Conservation (phyloP, 2,797 vertebrate genomes). For the Lagorchestes hirsutus region DNA sequence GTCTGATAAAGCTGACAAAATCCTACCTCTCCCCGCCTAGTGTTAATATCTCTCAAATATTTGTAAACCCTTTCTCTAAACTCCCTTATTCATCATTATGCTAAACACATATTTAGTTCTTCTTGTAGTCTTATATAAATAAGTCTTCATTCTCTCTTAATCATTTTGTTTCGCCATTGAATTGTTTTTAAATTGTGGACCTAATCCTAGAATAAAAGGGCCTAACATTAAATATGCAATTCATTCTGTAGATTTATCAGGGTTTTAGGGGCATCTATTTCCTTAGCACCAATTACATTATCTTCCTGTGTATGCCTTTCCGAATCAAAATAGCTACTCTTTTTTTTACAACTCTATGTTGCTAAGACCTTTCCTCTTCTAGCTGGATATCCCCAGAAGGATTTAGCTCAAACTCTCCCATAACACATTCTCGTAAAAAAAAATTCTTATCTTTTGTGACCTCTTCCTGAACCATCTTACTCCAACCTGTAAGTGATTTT, state of each 20-base stretch:
- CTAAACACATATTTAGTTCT: constrained; percentile 24
- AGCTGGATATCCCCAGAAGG: constrained; percentile 58
- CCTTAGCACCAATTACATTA: constrained; percentile 26
- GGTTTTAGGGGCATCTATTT: constrained; percentile 36
- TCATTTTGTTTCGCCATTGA: constrained; percentile 62
- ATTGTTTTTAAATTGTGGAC: constrained; percentile 52
- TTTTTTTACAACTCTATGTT: constrained; percentile 67
- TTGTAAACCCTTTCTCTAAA: constrained; percentile 35
- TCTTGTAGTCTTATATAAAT: constrained; percentile 55
- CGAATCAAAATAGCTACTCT: constrained; percentile 60
- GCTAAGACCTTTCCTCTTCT: constrained; percentile 57
- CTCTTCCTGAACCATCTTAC: constrained; percentile 64
- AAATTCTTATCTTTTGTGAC: constrained; percentile 59
- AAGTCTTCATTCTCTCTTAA: constrained; percentile 70
- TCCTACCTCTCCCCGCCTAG: constrained; percentile 26
- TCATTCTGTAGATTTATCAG: constrained; percentile 32
- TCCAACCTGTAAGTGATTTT: constrained; percentile 58
- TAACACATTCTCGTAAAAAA: not conserved
- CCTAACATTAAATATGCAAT: constrained; percentile 62
- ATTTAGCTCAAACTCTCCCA: constrained; percentile 58
- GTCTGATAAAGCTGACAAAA: constrained; percentile 50
- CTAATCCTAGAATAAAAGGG: constrained; percentile 32
- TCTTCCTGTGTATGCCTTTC: constrained; percentile 54
- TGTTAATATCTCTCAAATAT: constrained; percentile 36
- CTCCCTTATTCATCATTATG: constrained; percentile 50